Evolutionary conservation across 1,140 invertebrate species (phyloP), one percentile per base, ranked within the genome.

Genomic region (Anoplophora glabripennis): DNA sequence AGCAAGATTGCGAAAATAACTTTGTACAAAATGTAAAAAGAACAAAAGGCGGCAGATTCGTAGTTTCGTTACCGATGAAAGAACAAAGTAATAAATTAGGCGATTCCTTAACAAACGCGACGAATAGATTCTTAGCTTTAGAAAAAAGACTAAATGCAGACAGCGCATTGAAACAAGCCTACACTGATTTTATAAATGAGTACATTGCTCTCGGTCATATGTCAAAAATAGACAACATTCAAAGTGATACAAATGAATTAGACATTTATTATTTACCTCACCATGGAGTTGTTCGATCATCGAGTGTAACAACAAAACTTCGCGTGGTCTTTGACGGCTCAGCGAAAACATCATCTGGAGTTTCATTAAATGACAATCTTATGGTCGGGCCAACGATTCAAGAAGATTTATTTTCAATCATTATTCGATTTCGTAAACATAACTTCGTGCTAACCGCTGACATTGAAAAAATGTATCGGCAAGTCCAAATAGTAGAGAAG

Each of bases 391-490:
- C 69, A 1, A 70, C 57, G 10, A 38, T 70, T 4, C 72, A 72
- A 49, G 7, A 58, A 4, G 61, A 68, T 36, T 53, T 75, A 1
- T 61, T 68, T 12, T 37, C 66, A 5, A 66, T 75, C 15, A 53
- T 75, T 17, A 12, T 64, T 11, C 17, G 61, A 18, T 65, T 69
- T 44, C 10, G 65, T 10, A 35, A 52, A 15, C 46, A 58, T 36
- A 28, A 33, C n/a, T 36, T 45, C 35, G 65, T 67, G 4, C 15
- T 71, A 9, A 58, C 46, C 14, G 72, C 68, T 3, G 78, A 81
- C 44, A 72, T 80, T 2, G 53, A 61, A n/a, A 75, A 77, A 58
- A 80, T 81, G 77, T 82, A 78, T 59, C 45, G 78, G 10, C 75
- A 76, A 54, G 69, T 80, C 47, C 33, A n/a, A n/a, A n/a, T n/a